Conservation (phyloP, 1,140 invertebrate species). For the Heliconius hewitsoni region DNA sequence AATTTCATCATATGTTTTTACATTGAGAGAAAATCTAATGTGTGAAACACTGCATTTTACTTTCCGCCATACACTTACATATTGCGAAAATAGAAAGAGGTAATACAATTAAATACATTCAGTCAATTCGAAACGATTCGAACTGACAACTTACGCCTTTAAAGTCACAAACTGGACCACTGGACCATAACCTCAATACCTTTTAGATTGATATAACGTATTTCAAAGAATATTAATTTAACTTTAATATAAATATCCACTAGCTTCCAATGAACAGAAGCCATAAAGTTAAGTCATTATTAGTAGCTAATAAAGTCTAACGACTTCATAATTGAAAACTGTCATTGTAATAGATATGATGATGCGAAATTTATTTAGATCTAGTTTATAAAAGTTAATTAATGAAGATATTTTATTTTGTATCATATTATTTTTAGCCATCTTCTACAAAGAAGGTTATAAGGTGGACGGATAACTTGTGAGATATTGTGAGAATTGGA, state of each 20-base stretch:
- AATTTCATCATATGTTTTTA: too few species aligned
- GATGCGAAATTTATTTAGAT: not conserved
- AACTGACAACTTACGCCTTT: too few species aligned
- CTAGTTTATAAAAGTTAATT: not conserved
- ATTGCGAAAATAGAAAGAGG: too few species aligned
- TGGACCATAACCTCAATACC: too few species aligned
- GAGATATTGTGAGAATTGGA: not conserved
- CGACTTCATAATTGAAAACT: conserved; percentile 64
- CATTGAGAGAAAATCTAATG: too few species aligned
- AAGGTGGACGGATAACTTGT: not conserved
- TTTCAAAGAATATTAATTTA: not conserved
- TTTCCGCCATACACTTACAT: too few species aligned
- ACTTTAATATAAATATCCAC: conserved; percentile 16
- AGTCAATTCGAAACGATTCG: too few species aligned
- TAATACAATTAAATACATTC: too few species aligned
- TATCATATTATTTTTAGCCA: not conserved
- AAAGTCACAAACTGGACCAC: too few species aligned
- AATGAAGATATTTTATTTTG: not conserved
- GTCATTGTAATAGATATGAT: conserved; percentile 35
- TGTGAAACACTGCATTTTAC: too few species aligned
- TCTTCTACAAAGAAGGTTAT: not conserved
- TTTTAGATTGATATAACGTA: too few species aligned
- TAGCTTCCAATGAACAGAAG: conserved; percentile 35
- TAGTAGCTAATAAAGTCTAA: conserved; percentile 40
- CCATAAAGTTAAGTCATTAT: conserved; percentile 40